Base-by-base conservation (phyloP, 2,797 vertebrate genomes). In the Phaenicophaeus curvirostris region DNA sequence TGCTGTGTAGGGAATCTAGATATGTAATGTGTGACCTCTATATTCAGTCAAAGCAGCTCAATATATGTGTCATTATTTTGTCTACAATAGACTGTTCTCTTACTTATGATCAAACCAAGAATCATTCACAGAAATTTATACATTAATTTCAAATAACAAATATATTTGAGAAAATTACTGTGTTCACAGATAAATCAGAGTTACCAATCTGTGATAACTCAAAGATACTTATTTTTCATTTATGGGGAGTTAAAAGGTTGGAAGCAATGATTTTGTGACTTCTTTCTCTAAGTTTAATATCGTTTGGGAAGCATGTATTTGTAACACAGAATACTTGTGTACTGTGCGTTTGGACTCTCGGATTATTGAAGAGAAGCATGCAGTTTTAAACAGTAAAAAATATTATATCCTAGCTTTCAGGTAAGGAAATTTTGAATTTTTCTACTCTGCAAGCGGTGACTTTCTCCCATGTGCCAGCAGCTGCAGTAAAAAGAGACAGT, bases 81-180 rank as follows among this genome's bases (percentile, higher is more conserved):
- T 41, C 79, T 76, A 69, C 39, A 84, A 87, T 39, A 87, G 51
- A 62, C 44, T 87, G 20, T 39, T 85, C 73, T 91, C 46, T 50
- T 57, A 84, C 5, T 68, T 13, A 35, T 65, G 85, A 92, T 89
- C 51, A 80, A 87, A n/a, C 48, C 58, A 84, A 61, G 68, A 92
- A 89, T 85, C 63, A 83, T 67, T 85, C 78, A 76, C 23, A 91
- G 62, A 95, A 85, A 91, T 75, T 71, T 85, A 77, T 87, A 87
- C 37, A n/a, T 80, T 85, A 69, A 86, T 94, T 94, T 25, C 89
- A 82, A 89, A 93, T 92, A 95, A 85, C 16, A 96, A 89, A 87
- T 93, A 72, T 66, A 30, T 71, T 85, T 87, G 42, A 94, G 41
- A 83, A 93, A 95, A 94, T 93, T 39, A 81, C 23, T 41, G 61